Base-by-base conservation (phyloP, 2,797 vertebrate species). In the Hyperoplus immaculatus region DNA sequence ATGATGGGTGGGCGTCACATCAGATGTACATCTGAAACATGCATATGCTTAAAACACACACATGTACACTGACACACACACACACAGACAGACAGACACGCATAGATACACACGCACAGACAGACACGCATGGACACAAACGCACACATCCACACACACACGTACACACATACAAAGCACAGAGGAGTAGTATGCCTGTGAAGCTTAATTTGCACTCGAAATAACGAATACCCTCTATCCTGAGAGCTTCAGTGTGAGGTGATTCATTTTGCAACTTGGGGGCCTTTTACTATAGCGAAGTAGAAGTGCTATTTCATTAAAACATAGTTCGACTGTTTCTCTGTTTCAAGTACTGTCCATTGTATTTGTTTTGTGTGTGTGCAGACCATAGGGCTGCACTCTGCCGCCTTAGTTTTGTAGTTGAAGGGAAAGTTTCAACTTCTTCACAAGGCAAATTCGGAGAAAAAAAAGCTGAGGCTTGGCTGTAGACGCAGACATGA, bases 1-100 rank as follows among this genome's bases (percentile, higher is more conserved):
- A 65, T 43, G 85, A 68, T 56, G 84, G 69, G 47, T 67, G 80
- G 78, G 78, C 82, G 76, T 78, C 61, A 77, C 67, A 69, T 77
- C 77, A 86, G 81, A 72, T 74, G 72, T 45, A 62, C 46, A 49
- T 50, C 67, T 38, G 72, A 6, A 49, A 78, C n/a, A 74, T 11
- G 15, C 42, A 43, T 38, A 66, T 53, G 18, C 60, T 65, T 54
- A 53, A 77, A 72, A 84, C 56, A 68, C 51, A 59, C 15, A 51
- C 29, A 29, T 29, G 29, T 29, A 29, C 29, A 29, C 29, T 29
- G 3, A 29, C 29, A 29, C 29, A 29, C 29, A 29, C 29, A 29
- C 29, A 21, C 21, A 29, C 29, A 29, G 1, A 29, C 29, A 29
- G 1, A 29, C 29, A 29, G 1, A 29, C 29, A 29, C 29, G 29